These are phyloP conservation scores for Helostoma temminkii DNA, from an alignment of 2,797 vertebrate species.

Conservation along the genomic window DNA sequence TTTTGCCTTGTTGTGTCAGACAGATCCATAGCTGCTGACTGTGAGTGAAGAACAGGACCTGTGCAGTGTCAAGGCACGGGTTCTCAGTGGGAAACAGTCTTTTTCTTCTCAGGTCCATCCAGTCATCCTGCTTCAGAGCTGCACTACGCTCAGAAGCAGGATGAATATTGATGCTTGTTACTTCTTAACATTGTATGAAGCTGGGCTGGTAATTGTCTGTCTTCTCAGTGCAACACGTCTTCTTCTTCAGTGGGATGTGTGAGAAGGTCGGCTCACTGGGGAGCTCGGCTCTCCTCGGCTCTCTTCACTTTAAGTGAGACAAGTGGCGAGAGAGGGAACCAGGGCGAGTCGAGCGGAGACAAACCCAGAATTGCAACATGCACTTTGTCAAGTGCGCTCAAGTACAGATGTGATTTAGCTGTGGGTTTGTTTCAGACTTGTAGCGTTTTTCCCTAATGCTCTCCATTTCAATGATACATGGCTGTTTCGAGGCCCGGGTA, in stretches of 20 bases:
- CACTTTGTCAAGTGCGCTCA: slow-evolving; percentile 47
- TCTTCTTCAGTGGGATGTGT: slow-evolving; percentile 52
- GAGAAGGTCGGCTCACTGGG: slow-evolving; percentile 70
- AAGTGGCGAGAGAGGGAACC: slow-evolving; percentile 37
- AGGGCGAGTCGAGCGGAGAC: slow-evolving; percentile 20
- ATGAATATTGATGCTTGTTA: slow-evolving; percentile 71
- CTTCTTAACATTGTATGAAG: slow-evolving; percentile 73
- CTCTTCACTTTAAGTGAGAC: slow-evolving; percentile 54
- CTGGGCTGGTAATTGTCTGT: slow-evolving; percentile 64
- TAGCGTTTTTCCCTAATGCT: slow-evolving; percentile 39
- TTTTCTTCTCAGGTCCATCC: slow-evolving; percentile 25
- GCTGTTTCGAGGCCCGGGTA: slow-evolving; percentile 54
- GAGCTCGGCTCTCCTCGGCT: slow-evolving; percentile 49
- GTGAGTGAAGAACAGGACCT: slow-evolving; percentile 37
- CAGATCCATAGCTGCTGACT: slow-evolving; percentile 18
- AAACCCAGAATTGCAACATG: slow-evolving; percentile 28
- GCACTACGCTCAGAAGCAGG: slow-evolving; percentile 21
- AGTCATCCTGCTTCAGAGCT: slow-evolving; percentile 10
- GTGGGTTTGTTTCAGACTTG: slow-evolving; percentile 52
- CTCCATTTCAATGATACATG: slow-evolving; percentile 59
- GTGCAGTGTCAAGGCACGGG: neutral
- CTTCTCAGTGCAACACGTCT: slow-evolving; percentile 54
- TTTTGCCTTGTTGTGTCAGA: slow-evolving; percentile 23
- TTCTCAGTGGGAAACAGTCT: slow-evolving; percentile 31
- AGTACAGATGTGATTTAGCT: slow-evolving; percentile 47